Evolutionary conservation across 2,888 invertebrate species (phyloP), one percentile per base, ranked within the genome.

Genomic region (Dastarcus helophoroides): DNA sequence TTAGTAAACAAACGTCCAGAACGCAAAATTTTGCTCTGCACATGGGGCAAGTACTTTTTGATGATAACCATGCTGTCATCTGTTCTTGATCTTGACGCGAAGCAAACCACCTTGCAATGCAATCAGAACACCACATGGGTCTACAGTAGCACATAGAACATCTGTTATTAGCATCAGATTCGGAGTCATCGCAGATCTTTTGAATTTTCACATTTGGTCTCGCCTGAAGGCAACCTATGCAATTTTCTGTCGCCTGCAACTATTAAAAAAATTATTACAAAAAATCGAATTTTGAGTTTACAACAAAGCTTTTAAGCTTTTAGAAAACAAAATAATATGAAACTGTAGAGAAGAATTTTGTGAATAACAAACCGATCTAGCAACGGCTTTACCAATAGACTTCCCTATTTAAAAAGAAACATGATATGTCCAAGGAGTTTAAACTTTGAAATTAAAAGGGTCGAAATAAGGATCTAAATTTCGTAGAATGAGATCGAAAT

Each of bases 61-160:
- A 76, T 19, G 74, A 67, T 36, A 91, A 66, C 91, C 91, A 91
- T 8, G 70, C 69, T 40, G 76, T 73, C 4, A 79, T 76, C 37
- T 71, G 67, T 14, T 72, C 63, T 39, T 73, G 71, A 44, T 76
- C 70, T 57, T 88, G 88, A 22, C 85, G 71, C 26, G 85, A 79
- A 8, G 84, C 88, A 68, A 88, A 90, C 88, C 88, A 88, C 49
- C 78, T 76, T 0, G 76, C 84, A 67, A 88, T 72, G 57, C 88
- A 93, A 42, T 79, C 73, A 12, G 73, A 63, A 63, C 91, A 93
- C 90, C 91, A 91, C 73, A 90, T 77, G 13, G 88, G 90, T 30
- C 84, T 75, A 55, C 83, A 85, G 51, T 73, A 76, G 51, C 83
- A 84, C 29, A 56, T 63, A 3, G 47, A 55, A 48, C 77, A 77